These are phyloP conservation scores for Eumaeus atala DNA, from an alignment of 1,140 invertebrate species.

Conservation along the genomic window DNA sequence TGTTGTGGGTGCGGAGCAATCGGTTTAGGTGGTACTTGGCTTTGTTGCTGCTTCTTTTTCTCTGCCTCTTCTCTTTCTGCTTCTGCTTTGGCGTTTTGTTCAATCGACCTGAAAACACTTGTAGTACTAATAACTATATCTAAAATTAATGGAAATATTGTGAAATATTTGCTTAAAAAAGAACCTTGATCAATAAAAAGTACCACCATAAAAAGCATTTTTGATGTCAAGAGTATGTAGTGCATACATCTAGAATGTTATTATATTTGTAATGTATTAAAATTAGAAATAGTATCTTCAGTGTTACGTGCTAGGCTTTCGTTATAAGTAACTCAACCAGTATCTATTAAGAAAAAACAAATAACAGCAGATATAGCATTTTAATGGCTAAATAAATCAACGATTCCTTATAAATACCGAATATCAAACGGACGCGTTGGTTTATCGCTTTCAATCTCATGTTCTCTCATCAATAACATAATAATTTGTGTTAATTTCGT, in stretches of 20 bases:
- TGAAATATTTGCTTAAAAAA: no score
- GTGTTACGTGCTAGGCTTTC: no score
- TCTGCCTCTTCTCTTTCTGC: conserved; percentile 47
- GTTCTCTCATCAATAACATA: conserved; percentile 5
- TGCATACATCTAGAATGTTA: no score
- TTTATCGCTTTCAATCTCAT: background rate
- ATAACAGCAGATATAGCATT: background rate
- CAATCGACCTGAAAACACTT: conserved; percentile 43
- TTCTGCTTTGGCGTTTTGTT: conserved; percentile 59
- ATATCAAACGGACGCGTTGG: background rate
- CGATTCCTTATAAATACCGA: background rate
- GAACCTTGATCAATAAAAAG: no score
- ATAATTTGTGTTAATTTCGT: background rate
- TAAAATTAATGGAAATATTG: background rate
- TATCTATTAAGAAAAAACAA: background rate
- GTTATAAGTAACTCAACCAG: background rate
- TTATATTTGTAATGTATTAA: no score
- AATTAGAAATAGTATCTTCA: no score
- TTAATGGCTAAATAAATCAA: background rate
- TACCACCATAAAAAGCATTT: no score
- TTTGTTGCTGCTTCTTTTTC: conserved; percentile 26
- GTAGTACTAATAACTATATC: background rate
- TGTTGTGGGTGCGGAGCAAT: conserved; percentile 9
- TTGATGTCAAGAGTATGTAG: no score
- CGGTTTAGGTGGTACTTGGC: conserved; percentile 4